Conservation (phyloP, 2,797 vertebrate species). For the Pteronotus mesoamericanus region DNA sequence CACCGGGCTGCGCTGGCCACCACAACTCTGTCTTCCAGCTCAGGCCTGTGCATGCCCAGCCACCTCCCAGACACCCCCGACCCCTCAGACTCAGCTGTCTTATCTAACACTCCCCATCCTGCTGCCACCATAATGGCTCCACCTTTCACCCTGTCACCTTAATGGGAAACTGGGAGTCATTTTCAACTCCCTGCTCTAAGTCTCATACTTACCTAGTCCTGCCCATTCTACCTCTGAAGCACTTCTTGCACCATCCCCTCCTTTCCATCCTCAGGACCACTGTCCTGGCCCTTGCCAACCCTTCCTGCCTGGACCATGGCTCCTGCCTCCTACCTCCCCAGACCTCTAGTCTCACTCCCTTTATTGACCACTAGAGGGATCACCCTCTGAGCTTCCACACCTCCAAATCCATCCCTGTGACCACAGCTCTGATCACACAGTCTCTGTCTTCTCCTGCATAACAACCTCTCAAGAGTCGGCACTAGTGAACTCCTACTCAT, state of each 20-base stretch:
- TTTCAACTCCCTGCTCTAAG: neutral
- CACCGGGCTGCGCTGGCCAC: neutral
- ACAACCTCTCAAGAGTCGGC: neutral
- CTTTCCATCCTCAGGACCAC: neutral
- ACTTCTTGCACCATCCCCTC: neutral
- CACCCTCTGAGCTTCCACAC: neutral
- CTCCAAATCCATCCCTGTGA: neutral
- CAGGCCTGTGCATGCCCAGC: neutral
- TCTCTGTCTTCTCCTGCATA: neutral
- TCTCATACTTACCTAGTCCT: neutral
- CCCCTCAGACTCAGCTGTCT: neutral
- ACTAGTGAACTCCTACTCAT: neutral
- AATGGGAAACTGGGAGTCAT: too few relatives aligned
- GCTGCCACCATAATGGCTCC: accelerated
- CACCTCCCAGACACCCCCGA: neutral
- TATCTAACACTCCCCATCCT: neutral
- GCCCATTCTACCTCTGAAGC: neutral
- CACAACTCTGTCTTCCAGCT: neutral
- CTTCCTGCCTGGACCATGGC: neutral
- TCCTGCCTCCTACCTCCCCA: neutral
- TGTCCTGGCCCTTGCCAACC: neutral
- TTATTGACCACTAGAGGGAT: neutral
- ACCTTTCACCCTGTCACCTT: neutral
- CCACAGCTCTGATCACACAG: neutral
- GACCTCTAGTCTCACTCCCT: neutral